A percentile compares a stretch with the other conserved stretches of the same genome.
These are phyloP conservation scores for Tenebrosternarchus preto DNA, from an alignment of 2,113 vertebrate genomes.

Conservation along the genomic window DNA sequence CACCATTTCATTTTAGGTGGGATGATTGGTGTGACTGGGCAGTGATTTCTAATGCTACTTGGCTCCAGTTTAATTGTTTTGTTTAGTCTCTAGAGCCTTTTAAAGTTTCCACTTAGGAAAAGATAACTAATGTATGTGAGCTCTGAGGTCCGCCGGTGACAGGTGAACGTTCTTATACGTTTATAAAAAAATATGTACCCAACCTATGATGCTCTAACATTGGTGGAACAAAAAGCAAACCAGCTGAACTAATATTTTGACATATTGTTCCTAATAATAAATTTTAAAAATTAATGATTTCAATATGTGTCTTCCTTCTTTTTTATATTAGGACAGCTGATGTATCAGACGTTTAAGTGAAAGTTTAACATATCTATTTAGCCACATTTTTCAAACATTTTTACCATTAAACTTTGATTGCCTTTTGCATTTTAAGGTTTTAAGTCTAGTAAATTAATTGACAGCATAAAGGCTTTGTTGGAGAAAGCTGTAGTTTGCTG, in stretches of 20 bases:
- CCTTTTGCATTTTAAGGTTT: slow-evolving; percentile 8
- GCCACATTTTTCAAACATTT: background rate
- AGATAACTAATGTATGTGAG: slow-evolving; percentile 58
- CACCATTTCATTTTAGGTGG: background rate
- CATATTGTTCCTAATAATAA: slow-evolving; percentile 5
- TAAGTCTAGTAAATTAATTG: background rate
- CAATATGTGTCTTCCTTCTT: slow-evolving; percentile 11
- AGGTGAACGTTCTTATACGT: background rate
- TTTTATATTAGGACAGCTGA: background rate
- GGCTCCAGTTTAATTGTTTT: slow-evolving; percentile 58
- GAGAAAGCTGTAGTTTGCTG: background rate
- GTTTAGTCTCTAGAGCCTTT: slow-evolving; percentile 51
- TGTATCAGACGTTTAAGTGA: background rate
- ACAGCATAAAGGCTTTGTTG: too few relatives aligned
- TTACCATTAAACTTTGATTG: background rate
- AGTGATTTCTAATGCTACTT: slow-evolving; percentile 31
- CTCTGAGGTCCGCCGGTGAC: slow-evolving; percentile 29
- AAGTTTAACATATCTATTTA: background rate
- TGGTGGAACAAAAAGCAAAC: background rate
- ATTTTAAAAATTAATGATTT: slow-evolving; percentile 20
- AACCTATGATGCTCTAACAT: background rate
- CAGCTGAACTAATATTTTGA: background rate
- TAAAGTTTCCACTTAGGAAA: slow-evolving; percentile 65
- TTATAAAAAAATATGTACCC: background rate
- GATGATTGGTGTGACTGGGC: background rate